A percentile compares a stretch with the other conserved stretches of the same genome.
These are phyloP conservation scores for Empis livida DNA, from an alignment of 2,888 invertebrate species.

Conservation along the genomic window DNA sequence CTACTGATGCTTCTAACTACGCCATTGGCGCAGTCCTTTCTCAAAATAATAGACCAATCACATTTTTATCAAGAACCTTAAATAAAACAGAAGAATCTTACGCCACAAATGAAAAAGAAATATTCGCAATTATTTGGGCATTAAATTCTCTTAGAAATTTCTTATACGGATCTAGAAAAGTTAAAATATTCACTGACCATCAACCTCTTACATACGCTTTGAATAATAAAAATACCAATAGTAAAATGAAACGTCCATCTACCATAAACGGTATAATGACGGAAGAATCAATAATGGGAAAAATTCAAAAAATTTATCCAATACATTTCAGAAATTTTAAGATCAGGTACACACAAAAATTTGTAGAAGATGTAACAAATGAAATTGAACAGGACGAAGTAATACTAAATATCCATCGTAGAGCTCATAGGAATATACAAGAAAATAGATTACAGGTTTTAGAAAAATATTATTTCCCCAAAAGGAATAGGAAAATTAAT, in stretches of 20 bases:
- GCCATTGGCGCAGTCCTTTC: conserved; percentile 2
- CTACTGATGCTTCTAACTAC: conserved; percentile 6
- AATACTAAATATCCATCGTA: conserved; percentile 1
- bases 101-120: too few relatives aligned
- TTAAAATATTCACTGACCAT: conserved; percentile 10
- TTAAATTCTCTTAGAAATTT: conserved; percentile 3
- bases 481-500: background rate
- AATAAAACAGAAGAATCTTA: too few relatives aligned
- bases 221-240: conserved; percentile 5
- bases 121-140: conserved; percentile 4
- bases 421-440: conserved; percentile 3
- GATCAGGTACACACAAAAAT: conserved; percentile 4
- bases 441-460: conserved; percentile 6
- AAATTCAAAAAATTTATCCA: conserved; percentile 6
- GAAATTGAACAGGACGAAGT: conserved; percentile 6
- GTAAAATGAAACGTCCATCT: conserved; percentile 4
- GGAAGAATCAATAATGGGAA: conserved; percentile 5
- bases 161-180: conserved; percentile 6
- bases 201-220: conserved; percentile 6
- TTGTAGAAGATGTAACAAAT: conserved; percentile 3
- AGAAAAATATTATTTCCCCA: conserved; percentile 5
- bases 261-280: conserved; percentile 4
- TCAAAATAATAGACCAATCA: conserved; percentile 2
- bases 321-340: conserved; percentile 5
- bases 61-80: conserved; percentile 3